Evolutionary conservation across 2,113 vertebrate genomes (phyloP), one percentile per base, ranked within the genome.

Genomic region (Hippoglossus stenolepis): DNA sequence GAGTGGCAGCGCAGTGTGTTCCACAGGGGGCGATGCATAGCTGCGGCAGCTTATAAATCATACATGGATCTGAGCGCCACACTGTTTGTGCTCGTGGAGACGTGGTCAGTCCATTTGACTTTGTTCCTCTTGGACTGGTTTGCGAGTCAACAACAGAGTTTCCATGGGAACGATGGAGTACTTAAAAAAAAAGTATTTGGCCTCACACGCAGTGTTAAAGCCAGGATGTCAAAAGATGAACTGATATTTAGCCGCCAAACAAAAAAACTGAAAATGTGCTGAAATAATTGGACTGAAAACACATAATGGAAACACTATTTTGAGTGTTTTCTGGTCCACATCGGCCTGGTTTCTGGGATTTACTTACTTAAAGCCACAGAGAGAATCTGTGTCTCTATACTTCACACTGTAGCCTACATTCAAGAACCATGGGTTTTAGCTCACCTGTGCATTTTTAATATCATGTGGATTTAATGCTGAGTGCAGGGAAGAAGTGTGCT

Each of bases 1-100:
- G 65, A 83, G 72, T 82, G 45, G 38, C 54, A 38, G 74, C 3
- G 49, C 74, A 35, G 38, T 6, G 1, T 3, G 68, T 40, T 85
- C 66, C 28, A 58, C n/a, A 4, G 59, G 73, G 40, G 51, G 40
- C 9, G 3, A 79, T 53, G 73, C 45, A 60, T 0, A 77, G 65
- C 62, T 66, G 31, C 17, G 63, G 61, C 60, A 82, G 57, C 76
- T 81, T 83, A 83, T 77, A 18, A 83, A 89, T 83, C 72, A 83
- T 80, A 71, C 20, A 88, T 67, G 70, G 54, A 79, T 84, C 28
- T 15, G 12, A 65, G 66, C n/a, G 24, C 65, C 28, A 23, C 6
- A 15, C 49, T 26, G 28, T 35, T 70, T 28, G 68, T 60, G 71
- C 47, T n/a, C 10, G 10, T 73, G 58, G 49, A 61, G 70, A 57